phyloP scores from a whole-genome alignment of 2,797 vertebrate species.

The Nannoperca obscura region DNA sequence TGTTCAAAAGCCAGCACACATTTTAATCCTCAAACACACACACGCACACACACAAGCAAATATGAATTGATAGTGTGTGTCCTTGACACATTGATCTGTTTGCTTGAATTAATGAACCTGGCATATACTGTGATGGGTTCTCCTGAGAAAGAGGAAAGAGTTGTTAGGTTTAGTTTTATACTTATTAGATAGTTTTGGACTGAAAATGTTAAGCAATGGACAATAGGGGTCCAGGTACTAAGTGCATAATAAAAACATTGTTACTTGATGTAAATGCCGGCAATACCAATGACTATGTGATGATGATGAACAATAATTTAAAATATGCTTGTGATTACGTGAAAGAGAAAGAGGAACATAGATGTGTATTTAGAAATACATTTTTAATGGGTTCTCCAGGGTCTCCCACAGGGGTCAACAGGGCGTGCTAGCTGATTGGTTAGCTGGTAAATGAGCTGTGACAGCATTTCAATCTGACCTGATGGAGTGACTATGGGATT shows the following conservation, averaged over 20 bases:
- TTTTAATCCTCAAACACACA: slow-evolving; percentile 28
- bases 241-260: background rate
- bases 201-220: background rate
- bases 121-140: slow-evolving; percentile 38
- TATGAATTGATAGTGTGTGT: slow-evolving; percentile 58
- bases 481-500: slow-evolving; percentile 31
- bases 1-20: slow-evolving; percentile 44
- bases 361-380: background rate
- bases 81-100: slow-evolving; percentile 73
- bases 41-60: slow-evolving; percentile 21
- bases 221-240: background rate
- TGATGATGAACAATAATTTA: background rate
- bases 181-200: slow-evolving; percentile 16
- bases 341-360: background rate
- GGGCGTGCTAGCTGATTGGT: slow-evolving; percentile 31
- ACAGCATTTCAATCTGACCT: slow-evolving; percentile 32
- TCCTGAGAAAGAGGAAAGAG: slow-evolving; percentile 22
- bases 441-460: slow-evolving; percentile 38
- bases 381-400: slow-evolving; percentile 18
- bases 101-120: slow-evolving; percentile 56
- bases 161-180: slow-evolving; percentile 49
- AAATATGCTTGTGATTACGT: background rate
- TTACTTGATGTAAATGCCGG: background rate
- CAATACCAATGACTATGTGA: background rate
- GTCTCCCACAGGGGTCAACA: slow-evolving; percentile 4